phyloP scores from a whole-genome alignment of 2,113 vertebrate species.

The Tricholaema leucomelas region DNA sequence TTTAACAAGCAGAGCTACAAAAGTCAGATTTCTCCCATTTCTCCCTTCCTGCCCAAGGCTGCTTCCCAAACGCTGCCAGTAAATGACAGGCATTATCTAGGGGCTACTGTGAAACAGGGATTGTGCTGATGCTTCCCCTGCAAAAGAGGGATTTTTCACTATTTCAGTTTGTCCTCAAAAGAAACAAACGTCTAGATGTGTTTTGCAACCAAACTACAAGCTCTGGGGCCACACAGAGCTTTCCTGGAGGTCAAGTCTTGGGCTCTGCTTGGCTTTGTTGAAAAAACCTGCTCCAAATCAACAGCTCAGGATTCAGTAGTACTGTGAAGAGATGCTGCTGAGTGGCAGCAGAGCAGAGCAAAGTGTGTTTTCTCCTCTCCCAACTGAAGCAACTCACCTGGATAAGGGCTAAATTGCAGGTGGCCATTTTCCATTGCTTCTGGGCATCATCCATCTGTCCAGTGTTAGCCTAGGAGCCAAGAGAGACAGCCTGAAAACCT shows the following conservation, averaged over 20 bases:
- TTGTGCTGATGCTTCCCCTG: neutral
- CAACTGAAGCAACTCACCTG: slow-evolving; percentile 79
- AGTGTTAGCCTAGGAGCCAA: slow-evolving; percentile 83
- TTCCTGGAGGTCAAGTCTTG: neutral
- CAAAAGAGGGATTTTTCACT: neutral
- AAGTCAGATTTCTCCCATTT: neutral
- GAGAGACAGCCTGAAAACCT: slow-evolving; percentile 19
- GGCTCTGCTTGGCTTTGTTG: neutral
- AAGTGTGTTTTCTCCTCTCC: neutral
- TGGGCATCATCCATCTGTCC: slow-evolving; percentile 86
- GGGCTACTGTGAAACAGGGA: neutral
- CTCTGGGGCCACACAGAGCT: neutral
- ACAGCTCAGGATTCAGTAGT: neutral
- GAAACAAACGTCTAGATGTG: neutral
- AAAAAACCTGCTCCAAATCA: neutral
- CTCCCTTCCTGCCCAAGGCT: neutral
- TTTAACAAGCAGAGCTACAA: neutral
- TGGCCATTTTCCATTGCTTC: slow-evolving; percentile 85
- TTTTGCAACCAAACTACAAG: slow-evolving; percentile 1
- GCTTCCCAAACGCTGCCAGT: neutral
- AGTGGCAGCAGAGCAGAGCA: neutral
- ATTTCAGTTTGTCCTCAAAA: neutral
- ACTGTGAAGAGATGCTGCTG: neutral
- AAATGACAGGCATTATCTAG: neutral
- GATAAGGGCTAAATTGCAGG: slow-evolving; percentile 90